A percentile compares a stretch with the other conserved stretches of the same genome.
These are phyloP conservation scores for Elgonia sp. DNA, from an alignment of 2,888 invertebrate genomes.

Conservation along the genomic window DNA sequence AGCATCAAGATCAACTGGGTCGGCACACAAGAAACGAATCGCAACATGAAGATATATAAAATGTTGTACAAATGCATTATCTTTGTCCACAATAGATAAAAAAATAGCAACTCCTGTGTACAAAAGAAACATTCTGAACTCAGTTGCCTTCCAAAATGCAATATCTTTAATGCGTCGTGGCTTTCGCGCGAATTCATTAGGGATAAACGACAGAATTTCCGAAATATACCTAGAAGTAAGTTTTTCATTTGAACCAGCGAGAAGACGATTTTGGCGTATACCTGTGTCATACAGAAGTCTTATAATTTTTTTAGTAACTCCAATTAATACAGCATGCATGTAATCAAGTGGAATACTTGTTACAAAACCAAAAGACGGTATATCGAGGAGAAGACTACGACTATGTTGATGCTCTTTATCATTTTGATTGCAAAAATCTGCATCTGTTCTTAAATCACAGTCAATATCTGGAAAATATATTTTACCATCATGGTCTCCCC, in stretches of 20 bases:
- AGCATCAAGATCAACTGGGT: too few species aligned
- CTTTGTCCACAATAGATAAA: too few species aligned
- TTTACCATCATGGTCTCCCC: background rate
- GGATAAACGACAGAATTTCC: background rate
- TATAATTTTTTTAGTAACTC: conserved; percentile 69
- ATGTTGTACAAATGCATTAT: too few species aligned
- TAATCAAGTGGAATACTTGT: conserved; percentile 71
- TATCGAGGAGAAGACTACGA: conserved; percentile 55
- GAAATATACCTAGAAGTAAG: background rate
- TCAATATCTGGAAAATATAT: conserved; percentile 68
- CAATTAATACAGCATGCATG: conserved; percentile 75
- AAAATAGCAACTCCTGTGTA: conserved; percentile 79
- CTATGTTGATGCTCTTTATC: conserved; percentile 61
- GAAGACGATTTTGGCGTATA: background rate
- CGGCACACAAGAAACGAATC: too few species aligned
- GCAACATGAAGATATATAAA: too few species aligned
- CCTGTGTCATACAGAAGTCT: conserved; percentile 51
- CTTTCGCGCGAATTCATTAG: conserved; percentile 13
- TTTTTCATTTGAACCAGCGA: background rate
- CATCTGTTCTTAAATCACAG: conserved; percentile 55
- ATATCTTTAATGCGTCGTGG: background rate
- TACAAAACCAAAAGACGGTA: conserved; percentile 65
- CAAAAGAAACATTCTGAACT: conserved; percentile 67
- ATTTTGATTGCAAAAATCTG: conserved; percentile 46
- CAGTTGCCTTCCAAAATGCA: conserved; percentile 8